Conservation (phyloP, 2,888 invertebrate genomes). For the Matsumyia berberina region DNA sequence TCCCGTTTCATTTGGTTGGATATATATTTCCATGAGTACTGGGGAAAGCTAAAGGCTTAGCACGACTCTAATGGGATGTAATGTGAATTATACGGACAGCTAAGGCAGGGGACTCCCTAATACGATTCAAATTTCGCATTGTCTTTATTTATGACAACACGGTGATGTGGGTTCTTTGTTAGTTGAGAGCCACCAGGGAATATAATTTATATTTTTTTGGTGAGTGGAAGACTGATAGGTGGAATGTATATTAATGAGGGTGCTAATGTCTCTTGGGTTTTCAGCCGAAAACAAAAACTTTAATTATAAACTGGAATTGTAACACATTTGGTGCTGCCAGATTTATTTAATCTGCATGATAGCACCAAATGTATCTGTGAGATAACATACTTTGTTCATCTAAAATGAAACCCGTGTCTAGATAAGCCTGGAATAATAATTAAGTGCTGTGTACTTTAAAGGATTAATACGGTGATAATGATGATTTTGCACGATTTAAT, state of each 20-base stretch:
- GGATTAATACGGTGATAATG: too few relatives aligned
- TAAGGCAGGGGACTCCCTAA: slow-evolving; percentile 24
- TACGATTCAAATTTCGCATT: slow-evolving; percentile 59
- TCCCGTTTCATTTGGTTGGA: slow-evolving; percentile 37
- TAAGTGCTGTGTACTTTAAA: not conserved
- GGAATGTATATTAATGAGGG: slow-evolving; percentile 60
- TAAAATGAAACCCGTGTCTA: not conserved
- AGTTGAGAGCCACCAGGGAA: slow-evolving; percentile 38
- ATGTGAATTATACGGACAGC: slow-evolving; percentile 40
- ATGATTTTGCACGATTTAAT: too few relatives aligned
- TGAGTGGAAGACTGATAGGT: slow-evolving; percentile 53
- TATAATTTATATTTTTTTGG: slow-evolving; percentile 7
- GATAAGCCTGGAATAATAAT: not conserved
- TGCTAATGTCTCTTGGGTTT: slow-evolving; percentile 57
- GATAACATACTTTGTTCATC: not conserved
- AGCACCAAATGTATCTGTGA: not conserved
- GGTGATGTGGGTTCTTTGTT: slow-evolving; percentile 39
- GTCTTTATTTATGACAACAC: slow-evolving; percentile 53
- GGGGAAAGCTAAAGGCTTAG: slow-evolving; percentile 42
- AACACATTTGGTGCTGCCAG: not conserved
- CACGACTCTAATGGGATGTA: slow-evolving; percentile 54
- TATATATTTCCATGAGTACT: not conserved
- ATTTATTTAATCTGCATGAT: slow-evolving; percentile 15
- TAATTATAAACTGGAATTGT: slow-evolving; percentile 11
- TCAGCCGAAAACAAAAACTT: not conserved